These are phyloP conservation scores for Cyclina sinensis DNA, from an alignment of 1,140 invertebrate genomes.

Conservation along the genomic window DNA sequence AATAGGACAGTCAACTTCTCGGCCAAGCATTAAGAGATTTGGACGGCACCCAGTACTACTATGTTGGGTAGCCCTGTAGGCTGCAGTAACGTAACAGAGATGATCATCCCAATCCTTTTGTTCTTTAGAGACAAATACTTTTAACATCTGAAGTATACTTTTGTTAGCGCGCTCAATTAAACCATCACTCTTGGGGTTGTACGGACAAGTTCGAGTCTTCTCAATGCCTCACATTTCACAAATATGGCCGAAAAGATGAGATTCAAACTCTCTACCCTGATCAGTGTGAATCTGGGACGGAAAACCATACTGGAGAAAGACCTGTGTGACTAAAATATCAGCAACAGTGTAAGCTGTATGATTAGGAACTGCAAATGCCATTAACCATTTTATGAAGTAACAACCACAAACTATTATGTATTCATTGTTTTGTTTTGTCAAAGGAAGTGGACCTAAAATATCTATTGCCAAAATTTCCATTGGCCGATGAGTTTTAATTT, in stretches of 20 bases:
- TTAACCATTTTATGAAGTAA: conserved; percentile 79
- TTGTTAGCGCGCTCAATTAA: conserved; percentile 79
- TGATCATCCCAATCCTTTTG: conserved; percentile 69
- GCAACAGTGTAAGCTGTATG: conserved; percentile 71
- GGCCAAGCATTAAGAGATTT: conserved; percentile 62
- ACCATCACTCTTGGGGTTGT: conserved; percentile 83
- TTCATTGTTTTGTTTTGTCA: no score
- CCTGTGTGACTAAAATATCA: conserved; percentile 70
- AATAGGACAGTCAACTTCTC: conserved; percentile 61
- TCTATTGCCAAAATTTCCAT: conserved; percentile 65
- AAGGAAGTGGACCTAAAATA: conserved; percentile 64
- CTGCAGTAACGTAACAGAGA: conserved; percentile 60
- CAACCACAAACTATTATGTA: conserved; percentile 76
- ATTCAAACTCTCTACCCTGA: no score
- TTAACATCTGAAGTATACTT: conserved; percentile 73
- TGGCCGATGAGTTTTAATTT: not conserved
- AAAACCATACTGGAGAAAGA: no score
- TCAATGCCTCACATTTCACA: conserved; percentile 65
- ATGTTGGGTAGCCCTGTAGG: conserved; percentile 59
- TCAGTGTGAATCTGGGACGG: no score
- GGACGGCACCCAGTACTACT: conserved; percentile 49
- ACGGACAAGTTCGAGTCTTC: conserved; percentile 78
- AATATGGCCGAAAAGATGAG: conserved; percentile 70
- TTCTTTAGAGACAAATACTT: conserved; percentile 56
- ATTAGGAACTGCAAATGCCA: conserved; percentile 76